Evolutionary conservation across 2,888 invertebrate genomes (phyloP).

Genomic region (Eumerus sabulonum): DNA sequence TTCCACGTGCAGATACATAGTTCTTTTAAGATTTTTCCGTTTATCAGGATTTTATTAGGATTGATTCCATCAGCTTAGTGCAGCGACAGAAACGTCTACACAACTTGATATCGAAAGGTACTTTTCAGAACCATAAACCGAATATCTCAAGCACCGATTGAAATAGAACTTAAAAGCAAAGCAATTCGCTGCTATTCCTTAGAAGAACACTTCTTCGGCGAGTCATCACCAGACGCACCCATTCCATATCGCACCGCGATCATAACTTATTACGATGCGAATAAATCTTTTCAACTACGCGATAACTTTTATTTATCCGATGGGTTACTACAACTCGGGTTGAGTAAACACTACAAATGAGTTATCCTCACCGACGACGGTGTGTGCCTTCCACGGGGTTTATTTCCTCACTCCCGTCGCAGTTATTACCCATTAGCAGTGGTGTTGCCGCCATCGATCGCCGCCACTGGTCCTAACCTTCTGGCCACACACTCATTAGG

Average conservation of each 20-base stretch:
- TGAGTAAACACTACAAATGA: constrained; percentile 43
- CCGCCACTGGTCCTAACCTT: constrained; percentile 32
- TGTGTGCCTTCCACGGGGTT: constrained; percentile 32
- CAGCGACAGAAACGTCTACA: too few relatives aligned
- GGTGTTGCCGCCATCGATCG: constrained; percentile 5
- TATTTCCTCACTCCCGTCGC: constrained; percentile 51
- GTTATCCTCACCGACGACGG: constrained; percentile 25
- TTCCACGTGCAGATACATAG: too few relatives aligned
- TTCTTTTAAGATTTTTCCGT: too few relatives aligned
- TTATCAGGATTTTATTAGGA: too few relatives aligned
- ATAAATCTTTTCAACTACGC: constrained; percentile 33
- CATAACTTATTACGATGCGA: constrained; percentile 14
- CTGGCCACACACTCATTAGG: constrained; percentile 59
- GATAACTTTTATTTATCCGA: constrained; percentile 40
- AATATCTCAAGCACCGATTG: too few relatives aligned
- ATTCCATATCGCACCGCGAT: constrained; percentile 9
- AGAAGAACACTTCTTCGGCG: too few relatives aligned
- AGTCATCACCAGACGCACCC: constrained; percentile 20
- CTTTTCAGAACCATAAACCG: too few relatives aligned
- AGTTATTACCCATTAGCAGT: constrained; percentile 34
- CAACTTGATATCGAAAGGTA: too few relatives aligned
- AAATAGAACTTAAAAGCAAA: too few relatives aligned
- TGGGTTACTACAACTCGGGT: constrained; percentile 39
- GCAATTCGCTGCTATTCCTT: too few relatives aligned
- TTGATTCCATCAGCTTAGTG: too few relatives aligned